phyloP scores from a whole-genome alignment of 2,888 invertebrate species.

The Cephus pygmeus region DNA sequence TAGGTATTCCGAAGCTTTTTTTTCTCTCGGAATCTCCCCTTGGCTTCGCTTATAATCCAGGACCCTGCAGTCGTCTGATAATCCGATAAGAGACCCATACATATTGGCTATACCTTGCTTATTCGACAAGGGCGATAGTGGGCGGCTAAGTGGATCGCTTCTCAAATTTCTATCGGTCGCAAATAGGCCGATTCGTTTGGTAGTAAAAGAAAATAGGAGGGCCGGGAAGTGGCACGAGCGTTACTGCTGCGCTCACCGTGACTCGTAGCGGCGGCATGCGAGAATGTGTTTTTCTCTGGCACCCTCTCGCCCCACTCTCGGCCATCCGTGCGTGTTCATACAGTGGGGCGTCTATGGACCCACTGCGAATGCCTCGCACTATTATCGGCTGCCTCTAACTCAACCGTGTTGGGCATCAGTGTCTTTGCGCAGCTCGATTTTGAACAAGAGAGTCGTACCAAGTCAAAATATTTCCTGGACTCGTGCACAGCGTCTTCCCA shows the following conservation, averaged over 20 bases:
- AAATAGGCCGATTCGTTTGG: constrained; percentile 6
- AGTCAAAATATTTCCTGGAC: neutral
- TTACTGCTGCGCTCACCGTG: constrained; percentile 18
- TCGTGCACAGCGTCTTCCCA: neutral
- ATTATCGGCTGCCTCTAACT: constrained; percentile 25
- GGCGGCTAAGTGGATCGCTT: neutral
- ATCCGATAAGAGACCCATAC: neutral
- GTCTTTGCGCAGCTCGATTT: neutral
- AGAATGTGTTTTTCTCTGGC: constrained; percentile 23
- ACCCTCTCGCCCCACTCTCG: constrained; percentile 4
- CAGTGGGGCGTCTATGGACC: neutral
- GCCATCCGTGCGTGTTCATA: neutral
- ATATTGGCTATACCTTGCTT: neutral
- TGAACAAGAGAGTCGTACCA: neutral
- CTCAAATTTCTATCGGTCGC: constrained; percentile 21
- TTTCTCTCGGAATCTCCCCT: neutral
- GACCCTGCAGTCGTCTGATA: neutral
- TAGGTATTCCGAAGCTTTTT: neutral
- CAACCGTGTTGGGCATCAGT: constrained; percentile 11
- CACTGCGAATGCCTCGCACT: constrained; percentile 27
- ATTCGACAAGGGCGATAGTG: neutral
- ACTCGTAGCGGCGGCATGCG: constrained; percentile 18
- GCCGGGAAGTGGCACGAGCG: neutral
- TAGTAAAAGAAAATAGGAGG: neutral
- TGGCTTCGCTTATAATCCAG: neutral